Base-by-base conservation (phyloP, 2,113 vertebrate genomes). In the Pterophyllum scalare region DNA sequence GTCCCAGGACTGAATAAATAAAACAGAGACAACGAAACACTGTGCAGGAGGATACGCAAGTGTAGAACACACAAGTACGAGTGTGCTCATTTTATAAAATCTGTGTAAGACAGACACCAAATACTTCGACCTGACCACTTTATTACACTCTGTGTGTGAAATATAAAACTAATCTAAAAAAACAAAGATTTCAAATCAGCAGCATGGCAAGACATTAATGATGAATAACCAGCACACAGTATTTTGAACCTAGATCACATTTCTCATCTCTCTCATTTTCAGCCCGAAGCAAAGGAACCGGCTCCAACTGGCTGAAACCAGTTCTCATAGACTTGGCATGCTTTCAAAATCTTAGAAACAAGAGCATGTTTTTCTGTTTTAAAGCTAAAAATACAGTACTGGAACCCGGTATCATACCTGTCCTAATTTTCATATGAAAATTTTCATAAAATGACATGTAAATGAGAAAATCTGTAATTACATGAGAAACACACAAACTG, bases 301-400 rank as follows among this genome's bases (percentile, higher is more conserved):
- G 61, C 81, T 80, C 60, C 20, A 74, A 74, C 83, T 60, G 77
- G 90, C 11, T 81, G 60, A 78, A 87, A 85, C 85, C 7, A 11
- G 81, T 75, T 81, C 40, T 38, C 26, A 17, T 54, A 17, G 8
- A 75, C 17, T 79, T 56, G 65, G 28, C 7, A 74, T 40, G 58
- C 31, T 58, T 75, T 72, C 6, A 67, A 65, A 75, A 80, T 56
- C 7, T 24, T 6, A 24, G 3, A 12, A 74, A 80, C 15, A 75
- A 43, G 31, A 46, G 24, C 43, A 54, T 13, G 2, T 61, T 31
- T 65, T 31, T 75, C 14, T 28, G 20, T 7, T 49, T 33, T 7
- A 72, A 74, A 72, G 46, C 38, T 15, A 58, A 58, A 75, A 82
- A 61, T 38, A 57, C 14, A 76, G 22, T 20, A 40, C 15, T 10